Base-by-base conservation (phyloP, 2,797 vertebrate species). In the Discoglossus pictus region DNA sequence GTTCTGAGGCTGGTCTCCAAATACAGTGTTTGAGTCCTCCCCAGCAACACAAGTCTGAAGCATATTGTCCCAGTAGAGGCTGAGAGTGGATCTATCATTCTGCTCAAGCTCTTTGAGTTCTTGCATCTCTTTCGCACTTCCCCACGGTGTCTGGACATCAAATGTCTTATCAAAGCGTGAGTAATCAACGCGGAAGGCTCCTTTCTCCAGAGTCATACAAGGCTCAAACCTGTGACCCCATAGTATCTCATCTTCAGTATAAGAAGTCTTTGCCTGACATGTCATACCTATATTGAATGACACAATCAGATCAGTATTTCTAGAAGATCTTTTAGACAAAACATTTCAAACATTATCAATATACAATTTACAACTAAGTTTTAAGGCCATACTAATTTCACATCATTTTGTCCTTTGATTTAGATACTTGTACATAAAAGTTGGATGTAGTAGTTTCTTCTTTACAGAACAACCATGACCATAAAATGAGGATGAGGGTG, bases 171-270 rank as follows among this genome's bases (percentile, higher is more conserved):
- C 80, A 39, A 93, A 93, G 6, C 83, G 85, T 60, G 80, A 84
- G 74, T 88, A 90, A 80, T 93, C 91, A 54, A 92, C 92, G 0
- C 55, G 84, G 77, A 92, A 93, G 1, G 85, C 90, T 0, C 86
- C 92, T 47, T 92, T 93, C 76, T 93, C 91, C 80, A 93, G 65
- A 10, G 87, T 87, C 77, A 93, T 91, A 77, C 90, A 93, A 1
- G 90, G 91, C 69, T 93, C 91, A 0, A 93, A 93, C 5, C 89
- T 83, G 56, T 91, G 83, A 3, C 90, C 92, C 91, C 92, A 93
- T 25, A 92, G 80, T 73, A 92, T 86, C 79, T 92, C 90, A 0
- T 92, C 88, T 63, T 91, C 87, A 0, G 83, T 90, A 79, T 92
- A 93, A 0, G 90, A 94, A 0, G 92, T 92, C 72, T 90, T 88